phyloP scores from a whole-genome alignment of 2,797 vertebrate genomes.

The Pseudochirops cupreus region DNA sequence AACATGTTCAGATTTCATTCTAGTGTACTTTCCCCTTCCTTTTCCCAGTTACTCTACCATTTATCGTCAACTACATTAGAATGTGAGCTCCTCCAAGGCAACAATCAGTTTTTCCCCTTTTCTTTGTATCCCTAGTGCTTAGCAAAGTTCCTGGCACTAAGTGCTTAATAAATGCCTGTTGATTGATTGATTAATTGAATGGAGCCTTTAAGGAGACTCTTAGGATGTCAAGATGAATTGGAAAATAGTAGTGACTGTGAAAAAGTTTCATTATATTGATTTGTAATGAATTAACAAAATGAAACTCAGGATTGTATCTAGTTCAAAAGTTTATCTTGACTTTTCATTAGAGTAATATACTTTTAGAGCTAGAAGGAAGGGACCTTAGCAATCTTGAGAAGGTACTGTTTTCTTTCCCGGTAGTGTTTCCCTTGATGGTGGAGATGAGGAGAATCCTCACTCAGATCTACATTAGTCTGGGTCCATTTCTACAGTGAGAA shows the following conservation, averaged over 20 bases:
- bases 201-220: slow-evolving; percentile 50
- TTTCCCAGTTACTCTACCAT: slow-evolving; percentile 15
- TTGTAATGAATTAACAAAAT: slow-evolving; percentile 38
- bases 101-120: not conserved
- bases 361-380: not conserved
- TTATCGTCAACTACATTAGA: not conserved
- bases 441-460: not conserved
- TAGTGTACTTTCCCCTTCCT: slow-evolving; percentile 17
- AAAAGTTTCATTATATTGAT: slow-evolving; percentile 29
- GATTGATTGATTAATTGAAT: slow-evolving; percentile 1
- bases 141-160: not conserved
- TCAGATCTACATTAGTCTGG: not conserved
- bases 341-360: slow-evolving; percentile 24
- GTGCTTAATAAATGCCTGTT: not conserved
- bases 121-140: not conserved
- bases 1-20: slow-evolving; percentile 25
- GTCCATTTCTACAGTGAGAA: not conserved
- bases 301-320: slow-evolving; percentile 27
- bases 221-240: slow-evolving; percentile 42
- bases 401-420: not conserved
- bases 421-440: not conserved
- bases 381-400: not conserved
- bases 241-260: slow-evolving; percentile 38
- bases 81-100: not conserved
- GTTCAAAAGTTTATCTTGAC: slow-evolving; percentile 38